Conservation (phyloP, 2,113 vertebrate genomes). For the Cairina moschata region DNA sequence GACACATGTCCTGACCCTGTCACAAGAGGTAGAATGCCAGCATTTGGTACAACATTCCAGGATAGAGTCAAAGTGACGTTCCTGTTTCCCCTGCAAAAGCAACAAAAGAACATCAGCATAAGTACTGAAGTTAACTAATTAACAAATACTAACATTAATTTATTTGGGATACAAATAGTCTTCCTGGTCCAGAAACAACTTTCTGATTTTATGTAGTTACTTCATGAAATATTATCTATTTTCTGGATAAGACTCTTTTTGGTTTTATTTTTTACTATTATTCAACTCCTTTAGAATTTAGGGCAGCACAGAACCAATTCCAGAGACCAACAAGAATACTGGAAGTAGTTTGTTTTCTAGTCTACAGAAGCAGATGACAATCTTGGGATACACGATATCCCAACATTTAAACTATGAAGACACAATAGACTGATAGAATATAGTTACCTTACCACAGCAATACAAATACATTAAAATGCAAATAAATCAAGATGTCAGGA, state of each 20-base stretch:
- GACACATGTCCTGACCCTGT: constrained; percentile 92
- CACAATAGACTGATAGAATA: not conserved
- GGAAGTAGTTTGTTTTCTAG: not conserved
- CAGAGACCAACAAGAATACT: not conserved
- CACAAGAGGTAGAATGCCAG: constrained; percentile 95
- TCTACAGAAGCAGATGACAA: not conserved
- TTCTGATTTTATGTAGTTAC: not conserved
- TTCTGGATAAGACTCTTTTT: not conserved
- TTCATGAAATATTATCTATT: not conserved
- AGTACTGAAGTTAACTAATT: not conserved
- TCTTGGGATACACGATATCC: not conserved
- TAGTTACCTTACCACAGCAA: not conserved
- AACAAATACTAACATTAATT: not conserved
- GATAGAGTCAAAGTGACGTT: constrained; percentile 96
- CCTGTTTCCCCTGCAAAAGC: constrained; percentile 88
- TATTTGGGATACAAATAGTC: not conserved
- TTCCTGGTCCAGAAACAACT: not conserved
- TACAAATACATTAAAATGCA: not conserved
- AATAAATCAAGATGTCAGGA: not conserved
- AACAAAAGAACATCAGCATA: constrained; percentile 25
- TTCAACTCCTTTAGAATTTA: not conserved
- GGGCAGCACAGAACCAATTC: not conserved
- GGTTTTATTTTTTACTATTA: not conserved
- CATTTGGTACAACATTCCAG: constrained; percentile 98
- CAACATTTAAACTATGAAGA: not conserved